phyloP scores from a whole-genome alignment of 2,113 vertebrate genomes.

The Lampris megalopsis region DNA sequence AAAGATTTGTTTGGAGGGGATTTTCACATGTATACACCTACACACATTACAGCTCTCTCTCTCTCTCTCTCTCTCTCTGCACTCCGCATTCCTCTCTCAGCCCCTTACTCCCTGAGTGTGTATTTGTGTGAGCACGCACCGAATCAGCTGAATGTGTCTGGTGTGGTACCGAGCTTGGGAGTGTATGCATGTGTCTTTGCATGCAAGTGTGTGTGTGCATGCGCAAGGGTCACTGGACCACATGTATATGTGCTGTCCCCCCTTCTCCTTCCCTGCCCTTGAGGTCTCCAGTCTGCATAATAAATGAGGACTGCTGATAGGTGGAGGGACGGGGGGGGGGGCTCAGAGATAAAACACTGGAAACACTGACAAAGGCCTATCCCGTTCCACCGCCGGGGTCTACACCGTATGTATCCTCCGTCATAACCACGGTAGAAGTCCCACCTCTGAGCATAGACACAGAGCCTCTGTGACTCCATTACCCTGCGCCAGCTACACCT shows the following conservation, averaged over 20 bases:
- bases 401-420: conserved; percentile 65
- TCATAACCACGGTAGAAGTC: conserved; percentile 66
- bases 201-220: conserved; percentile 12
- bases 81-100: conserved; percentile 9
- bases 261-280: conserved; percentile 47
- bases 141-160: conserved; percentile 48
- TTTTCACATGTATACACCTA: background rate
- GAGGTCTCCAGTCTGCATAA: conserved; percentile 79
- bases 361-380: conserved; percentile 25
- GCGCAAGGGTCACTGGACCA: conserved; percentile 21
- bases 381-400: conserved; percentile 57
- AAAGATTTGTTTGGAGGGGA: too few relatives aligned
- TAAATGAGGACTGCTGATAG: conserved; percentile 76
- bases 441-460: too few relatives aligned
- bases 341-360: conserved; percentile 20
- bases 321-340: conserved; percentile 60
- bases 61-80: conserved; percentile 20
- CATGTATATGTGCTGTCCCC: conserved; percentile 18
- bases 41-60: background rate
- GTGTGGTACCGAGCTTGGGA: too few relatives aligned
- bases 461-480: too few relatives aligned
- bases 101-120: conserved; percentile 24
- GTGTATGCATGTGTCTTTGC: conserved; percentile 33
- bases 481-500: too few relatives aligned
- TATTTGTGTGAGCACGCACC: conserved; percentile 33